Evolutionary conservation across 2,797 vertebrate species (phyloP), one percentile per base, ranked within the genome.

Genomic region (Acanthis flammea): DNA sequence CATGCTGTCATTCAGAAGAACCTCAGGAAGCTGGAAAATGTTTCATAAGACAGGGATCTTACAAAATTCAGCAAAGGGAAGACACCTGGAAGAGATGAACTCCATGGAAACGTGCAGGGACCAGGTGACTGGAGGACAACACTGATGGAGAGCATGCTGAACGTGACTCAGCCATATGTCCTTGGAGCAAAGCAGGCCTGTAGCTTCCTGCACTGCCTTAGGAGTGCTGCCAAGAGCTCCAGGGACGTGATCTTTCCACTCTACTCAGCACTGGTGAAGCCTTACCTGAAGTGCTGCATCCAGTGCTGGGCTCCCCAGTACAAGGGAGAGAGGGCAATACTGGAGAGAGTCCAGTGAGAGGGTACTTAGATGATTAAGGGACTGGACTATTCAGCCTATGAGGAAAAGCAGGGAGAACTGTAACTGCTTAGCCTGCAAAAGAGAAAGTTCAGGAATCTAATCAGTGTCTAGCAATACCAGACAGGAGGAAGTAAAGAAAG

Each of bases 101-200:
- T 0, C 15, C 31, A 55, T 7, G 10, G 42, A 78, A 48, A n/a
- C 2, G 1, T 48, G 19, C 7, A 62, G 13, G 14, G 16, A 39
- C 11, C 31, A 63, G 35, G 6, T 31, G 31, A 19, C 27, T 54
- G 44, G 7, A 88, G 45, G 30, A 41, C 15, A 5, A 6, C 0
- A 0, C 19, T 57, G 28, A 44, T 27, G 25, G 28, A 48, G 23
- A 75, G 28, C 17, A 83, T 39, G 12, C 7, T 41, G 65, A 65
- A 41, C 31, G 10, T 10, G 37, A 60, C 25, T 16, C 41, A 53
- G 12, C 22, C 31, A n/a, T 7, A 12, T 17, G 11, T 4, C 41
- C 48, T 61, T 16, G n/a, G 35, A 61, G 22, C 14, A 80, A 60
- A 88, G 54, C 35, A 68, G n/a, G 19, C 14, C 45, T 21, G 37